These are phyloP conservation scores for Sinocyclocheilus anshuiensis DNA, from an alignment of 2,113 vertebrate genomes.

Conservation along the genomic window DNA sequence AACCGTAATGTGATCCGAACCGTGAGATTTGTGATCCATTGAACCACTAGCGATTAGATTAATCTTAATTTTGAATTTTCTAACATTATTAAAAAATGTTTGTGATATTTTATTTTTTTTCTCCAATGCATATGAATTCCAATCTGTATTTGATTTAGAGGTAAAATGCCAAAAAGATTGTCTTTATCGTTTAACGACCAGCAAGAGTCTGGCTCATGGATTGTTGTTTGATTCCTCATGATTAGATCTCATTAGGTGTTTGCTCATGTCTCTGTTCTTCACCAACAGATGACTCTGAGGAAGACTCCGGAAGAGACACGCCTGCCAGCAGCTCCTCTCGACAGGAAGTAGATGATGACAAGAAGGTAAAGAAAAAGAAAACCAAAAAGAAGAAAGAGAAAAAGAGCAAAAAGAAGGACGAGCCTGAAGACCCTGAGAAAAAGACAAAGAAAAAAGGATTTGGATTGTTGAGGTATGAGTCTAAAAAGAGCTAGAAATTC, in stretches of 20 bases:
- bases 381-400: conserved; percentile 88
- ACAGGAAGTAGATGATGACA: conserved; percentile 72
- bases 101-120: too few species aligned
- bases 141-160: background rate
- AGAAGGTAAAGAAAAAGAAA: conserved; percentile 75
- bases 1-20: too few species aligned
- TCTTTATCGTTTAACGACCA: background rate
- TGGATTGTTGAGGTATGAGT: conserved; percentile 85
- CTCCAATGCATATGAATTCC: too few species aligned
- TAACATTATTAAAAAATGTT: too few species aligned
- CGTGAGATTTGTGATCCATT: too few species aligned
- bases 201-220: background rate
- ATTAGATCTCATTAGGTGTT: background rate
- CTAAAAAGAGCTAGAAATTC: background rate
- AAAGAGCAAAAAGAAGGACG: conserved; percentile 82
- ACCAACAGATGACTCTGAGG: conserved; percentile 84
- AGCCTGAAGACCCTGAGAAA: conserved; percentile 82
- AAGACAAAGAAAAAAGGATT: conserved; percentile 90
- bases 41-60: too few species aligned
- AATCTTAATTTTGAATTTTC: too few species aligned
- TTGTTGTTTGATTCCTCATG: background rate
- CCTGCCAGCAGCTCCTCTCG: conserved; percentile 77
- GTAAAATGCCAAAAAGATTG: background rate
- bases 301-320: conserved; percentile 85
- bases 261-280: background rate